Percentiles rank a stretch among this genome's conserved stretches.
Evolutionary conservation across 2,113 vertebrate genomes (phyloP).

Genomic region (Balaeniceps rex): DNA sequence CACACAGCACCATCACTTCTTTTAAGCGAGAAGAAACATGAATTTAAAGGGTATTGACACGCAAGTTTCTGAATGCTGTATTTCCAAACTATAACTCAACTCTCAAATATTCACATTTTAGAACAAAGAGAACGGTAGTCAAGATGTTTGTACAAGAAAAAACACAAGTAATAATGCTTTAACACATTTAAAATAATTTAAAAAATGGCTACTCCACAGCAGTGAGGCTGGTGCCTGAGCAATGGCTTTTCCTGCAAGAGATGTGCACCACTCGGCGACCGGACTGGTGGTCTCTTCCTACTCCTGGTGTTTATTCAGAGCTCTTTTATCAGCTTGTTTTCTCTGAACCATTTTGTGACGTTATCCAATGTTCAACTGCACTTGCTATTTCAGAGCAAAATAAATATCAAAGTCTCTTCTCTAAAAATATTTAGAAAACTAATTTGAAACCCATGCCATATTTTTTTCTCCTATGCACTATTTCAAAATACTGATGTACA

Average conservation of each 20-base stretch:
- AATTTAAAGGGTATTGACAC: neutral
- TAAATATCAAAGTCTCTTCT: neutral
- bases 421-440: neutral
- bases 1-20: neutral
- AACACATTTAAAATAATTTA: neutral
- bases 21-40: neutral
- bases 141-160: neutral
- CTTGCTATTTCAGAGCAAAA: neutral
- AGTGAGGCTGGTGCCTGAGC: neutral
- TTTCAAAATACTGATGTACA: neutral
- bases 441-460: neutral
- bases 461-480: neutral
- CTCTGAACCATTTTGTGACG: neutral
- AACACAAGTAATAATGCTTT: neutral
- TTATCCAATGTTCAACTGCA: neutral
- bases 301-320: neutral
- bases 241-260: neutral
- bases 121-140: neutral
- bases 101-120: neutral
- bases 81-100: neutral
- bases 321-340: neutral
- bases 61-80: neutral
- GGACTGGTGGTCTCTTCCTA: fast-evolving
- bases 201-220: neutral
- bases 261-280: fast-evolving